Evolutionary conservation across 2,888 invertebrate species (phyloP), one percentile per base, ranked within the genome.

Genomic region (Crematogaster levior): DNA sequence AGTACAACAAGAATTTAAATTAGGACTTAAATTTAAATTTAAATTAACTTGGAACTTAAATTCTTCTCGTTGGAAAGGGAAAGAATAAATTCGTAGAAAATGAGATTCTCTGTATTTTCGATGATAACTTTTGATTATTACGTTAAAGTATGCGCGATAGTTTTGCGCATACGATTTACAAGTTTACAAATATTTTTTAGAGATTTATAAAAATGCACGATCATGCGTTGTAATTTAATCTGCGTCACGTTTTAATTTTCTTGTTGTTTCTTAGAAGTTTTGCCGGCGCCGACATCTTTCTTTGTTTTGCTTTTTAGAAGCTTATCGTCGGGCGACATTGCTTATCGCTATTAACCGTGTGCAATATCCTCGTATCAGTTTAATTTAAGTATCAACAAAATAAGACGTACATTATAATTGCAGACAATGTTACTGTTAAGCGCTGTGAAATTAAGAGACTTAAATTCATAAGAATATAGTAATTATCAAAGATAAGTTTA

Each of bases 331-430:
- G 18, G 34, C 56, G 40, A 77, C 56, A 70, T 70, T 43, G 77
- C 77, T 77, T 77, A 77, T 77, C 56, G 43, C 24, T 66, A 27
- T 58, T 77, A 70, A 43, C 34, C 40, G 24, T 58, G 9, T 58
- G 18, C 24, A 65, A 65, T 65, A 75, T 65, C 4, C 18, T 37
- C 51, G 18, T 77, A 46, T 58, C 43, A 46, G 30, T 77, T 7
- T 43, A 34, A 61, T 61, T 74, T 61, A 48, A 77, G 24, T 7
- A 21, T 18, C 24, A 70, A 21, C 56, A 68, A 70, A 70, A 77
- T 70, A 56, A 34, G 43, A 70, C 24, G 34, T 46, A 68, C 1
- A 43, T 58, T 70, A 77, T 46, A 56, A 77, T 77, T 56, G 21
- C n/a, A 27, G 6, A 24, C 18, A 66, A 27, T 34, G 37, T 66